Conservation (phyloP, 2,888 invertebrate species). For the Dynastes maya region DNA sequence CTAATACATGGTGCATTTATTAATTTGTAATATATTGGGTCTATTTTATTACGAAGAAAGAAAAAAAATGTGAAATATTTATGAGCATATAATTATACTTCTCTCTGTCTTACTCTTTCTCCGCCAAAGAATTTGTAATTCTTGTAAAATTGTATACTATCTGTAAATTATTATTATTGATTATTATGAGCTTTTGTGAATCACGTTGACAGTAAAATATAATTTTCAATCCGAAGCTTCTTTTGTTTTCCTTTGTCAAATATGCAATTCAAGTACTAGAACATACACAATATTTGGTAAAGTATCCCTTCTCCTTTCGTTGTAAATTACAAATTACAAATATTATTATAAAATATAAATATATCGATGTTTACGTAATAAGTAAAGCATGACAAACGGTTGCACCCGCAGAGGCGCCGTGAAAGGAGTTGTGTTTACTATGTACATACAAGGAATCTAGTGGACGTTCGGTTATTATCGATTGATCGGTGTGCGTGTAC, state of each 20-base stretch:
- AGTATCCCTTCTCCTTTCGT: no score
- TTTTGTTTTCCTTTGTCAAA: constrained; percentile 16
- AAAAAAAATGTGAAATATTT: constrained; percentile 35
- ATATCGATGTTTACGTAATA: no score
- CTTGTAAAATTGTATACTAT: constrained; percentile 62
- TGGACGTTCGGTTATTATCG: no score
- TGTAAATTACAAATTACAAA: no score
- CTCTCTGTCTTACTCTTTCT: constrained; percentile 61
- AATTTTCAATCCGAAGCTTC: constrained; percentile 67
- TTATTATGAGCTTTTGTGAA: constrained; percentile 69
- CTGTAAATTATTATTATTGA: constrained; percentile 56
- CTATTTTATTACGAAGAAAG: constrained; percentile 44
- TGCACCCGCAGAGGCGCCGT: no score
- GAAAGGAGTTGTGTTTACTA: no score
- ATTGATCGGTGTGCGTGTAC: no score
- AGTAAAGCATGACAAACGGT: no score
- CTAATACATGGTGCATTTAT: constrained; percentile 43
- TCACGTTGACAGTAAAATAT: constrained; percentile 69
- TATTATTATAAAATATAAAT: no score
- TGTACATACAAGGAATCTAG: no score
- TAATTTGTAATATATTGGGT: constrained; percentile 46
- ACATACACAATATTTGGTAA: no score
- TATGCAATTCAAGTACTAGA: neutral
- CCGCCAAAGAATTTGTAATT: constrained; percentile 69
- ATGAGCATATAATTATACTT: constrained; percentile 21